These are phyloP conservation scores for Drosophila meridiana DNA, from an alignment of 2,888 invertebrate species.

Conservation along the genomic window DNA sequence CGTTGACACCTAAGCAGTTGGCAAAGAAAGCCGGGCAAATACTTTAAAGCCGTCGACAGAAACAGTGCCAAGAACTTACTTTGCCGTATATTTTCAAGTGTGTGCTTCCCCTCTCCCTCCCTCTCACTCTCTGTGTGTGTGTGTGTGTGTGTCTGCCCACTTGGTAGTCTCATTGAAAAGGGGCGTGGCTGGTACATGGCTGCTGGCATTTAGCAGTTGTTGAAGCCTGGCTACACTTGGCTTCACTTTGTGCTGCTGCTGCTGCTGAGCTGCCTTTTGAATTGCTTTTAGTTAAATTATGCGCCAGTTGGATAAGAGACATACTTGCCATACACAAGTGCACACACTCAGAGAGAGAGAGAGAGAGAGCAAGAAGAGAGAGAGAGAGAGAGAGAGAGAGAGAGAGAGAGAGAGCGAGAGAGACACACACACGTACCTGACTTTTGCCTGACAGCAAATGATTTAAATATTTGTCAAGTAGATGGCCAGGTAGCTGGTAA, in stretches of 20 bases:
- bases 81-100: conserved; percentile 26
- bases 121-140: background rate
- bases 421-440: conserved; percentile 2
- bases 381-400: background rate
- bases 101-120: background rate
- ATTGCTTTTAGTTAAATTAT: conserved; percentile 71
- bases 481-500: conserved; percentile 21
- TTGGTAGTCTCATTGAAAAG: conserved; percentile 10
- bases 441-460: conserved; percentile 50
- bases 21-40: conserved; percentile 61
- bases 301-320: conserved; percentile 37
- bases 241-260: conserved; percentile 41
- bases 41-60: conserved; percentile 44
- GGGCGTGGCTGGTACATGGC: conserved; percentile 44
- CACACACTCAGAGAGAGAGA: background rate
- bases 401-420: background rate
- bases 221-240: conserved; percentile 58
- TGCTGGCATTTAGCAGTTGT: conserved; percentile 53
- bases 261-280: conserved; percentile 46
- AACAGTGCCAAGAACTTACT: conserved; percentile 28
- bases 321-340: conserved; percentile 15
- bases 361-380: background rate
- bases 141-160: conserved; percentile 12
- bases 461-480: conserved; percentile 70
- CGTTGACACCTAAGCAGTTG: conserved; percentile 65